Evolutionary conservation across 2,113 vertebrate genomes (phyloP), one percentile per base, ranked within the genome.

Genomic region (Sphaerodactylus townsendi): DNA sequence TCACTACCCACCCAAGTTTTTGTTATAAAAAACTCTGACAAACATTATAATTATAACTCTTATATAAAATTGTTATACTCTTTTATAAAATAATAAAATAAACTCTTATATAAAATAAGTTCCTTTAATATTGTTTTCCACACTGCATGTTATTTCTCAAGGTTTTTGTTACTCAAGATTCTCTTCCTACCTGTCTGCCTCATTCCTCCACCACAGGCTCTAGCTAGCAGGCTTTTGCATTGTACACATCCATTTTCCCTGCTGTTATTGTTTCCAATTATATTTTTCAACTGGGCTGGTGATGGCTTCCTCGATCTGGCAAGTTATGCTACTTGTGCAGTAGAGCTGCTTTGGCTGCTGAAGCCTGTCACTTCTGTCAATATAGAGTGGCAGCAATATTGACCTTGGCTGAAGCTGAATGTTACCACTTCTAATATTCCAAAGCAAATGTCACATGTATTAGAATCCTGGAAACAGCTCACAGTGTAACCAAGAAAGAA

Each of bases 41-140:
- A 86, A 74, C 48, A 70, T 69, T 86, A 21, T 87, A 82, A 87
- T 64, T 80, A 69, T 64, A 91, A 46, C 56, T 21, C 71, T 4
- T 70, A 23, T 68, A 74, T 25, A 85, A 37, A 44, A 56, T 80
- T 46, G n/a, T 0, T 0, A 50, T n/a, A n/a, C n/a, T n/a, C n/a
- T n/a, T n/a, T n/a, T n/a, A n/a, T n/a, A n/a, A n/a, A n/a, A n/a
- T n/a, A n/a, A n/a, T n/a, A n/a, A n/a, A n/a, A n/a, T n/a, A n/a
- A n/a, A n/a, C n/a, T n/a, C n/a, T n/a, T n/a, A n/a, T n/a, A n/a
- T n/a, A n/a, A n/a, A n/a, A n/a, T n/a, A 83, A 90, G 81, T 71
- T 64, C 10, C 81, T 65, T 70, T 65, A 82, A 19, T 37, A 48
- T 41, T 50, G 15, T 82, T 88, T 88, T 81, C 71, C 78, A n/a